A percentile compares a stretch with the other conserved stretches of the same genome.
Evolutionary conservation across 2,888 invertebrate genomes (phyloP).

Genomic region (Chirona hameri): DNA sequence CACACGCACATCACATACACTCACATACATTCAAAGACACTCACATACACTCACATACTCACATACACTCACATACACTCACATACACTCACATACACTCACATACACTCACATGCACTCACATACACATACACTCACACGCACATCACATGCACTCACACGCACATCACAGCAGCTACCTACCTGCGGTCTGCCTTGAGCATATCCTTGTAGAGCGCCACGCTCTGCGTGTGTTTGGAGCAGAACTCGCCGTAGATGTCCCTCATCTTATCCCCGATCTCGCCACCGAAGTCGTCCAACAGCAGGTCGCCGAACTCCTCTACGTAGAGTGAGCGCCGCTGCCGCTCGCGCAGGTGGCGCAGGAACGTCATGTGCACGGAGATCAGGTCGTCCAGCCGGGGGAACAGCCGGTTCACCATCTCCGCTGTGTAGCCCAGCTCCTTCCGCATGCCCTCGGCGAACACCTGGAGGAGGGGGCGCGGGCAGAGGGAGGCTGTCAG

Average conservation of each 20-base stretch:
- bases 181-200: conserved; percentile 48
- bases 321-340: conserved; percentile 59
- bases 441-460: conserved; percentile 79
- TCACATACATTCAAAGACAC: no score
- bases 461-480: conserved; percentile 57
- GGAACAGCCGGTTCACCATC: conserved; percentile 83
- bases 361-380: conserved; percentile 77
- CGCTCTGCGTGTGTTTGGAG: conserved; percentile 83
- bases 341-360: conserved; percentile 64
- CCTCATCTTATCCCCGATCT: conserved; percentile 65
- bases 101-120: no score
- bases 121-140: no score
- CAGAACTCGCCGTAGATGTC: conserved; percentile 89
- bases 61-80: no score
- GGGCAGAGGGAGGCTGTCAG: not conserved
- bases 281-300: conserved; percentile 69
- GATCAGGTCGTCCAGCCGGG: conserved; percentile 77
- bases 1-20: no score
- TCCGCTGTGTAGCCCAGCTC: conserved; percentile 60
- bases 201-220: conserved; percentile 77
- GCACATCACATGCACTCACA: no score
- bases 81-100: no score
- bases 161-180: not conserved
- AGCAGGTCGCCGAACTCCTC: conserved; percentile 81
- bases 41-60: no score